Conservation (phyloP, 2,113 vertebrate genomes). For the Aplodontia rufa region DNA sequence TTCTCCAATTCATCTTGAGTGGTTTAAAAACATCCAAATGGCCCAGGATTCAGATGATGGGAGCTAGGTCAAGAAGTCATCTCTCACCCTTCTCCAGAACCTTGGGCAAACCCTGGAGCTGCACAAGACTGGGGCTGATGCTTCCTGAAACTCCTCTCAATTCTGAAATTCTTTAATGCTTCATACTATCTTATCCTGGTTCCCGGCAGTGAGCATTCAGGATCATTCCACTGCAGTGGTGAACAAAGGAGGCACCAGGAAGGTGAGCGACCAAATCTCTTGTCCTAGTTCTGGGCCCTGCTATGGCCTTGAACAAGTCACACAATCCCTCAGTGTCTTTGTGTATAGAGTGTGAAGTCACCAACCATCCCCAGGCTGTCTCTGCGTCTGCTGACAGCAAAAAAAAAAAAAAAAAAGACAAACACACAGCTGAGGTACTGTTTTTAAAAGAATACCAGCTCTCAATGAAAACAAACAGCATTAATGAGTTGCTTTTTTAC, state of each 20-base stretch:
- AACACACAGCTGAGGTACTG: background rate
- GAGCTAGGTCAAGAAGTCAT: background rate
- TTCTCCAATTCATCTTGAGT: background rate
- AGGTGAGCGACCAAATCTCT: background rate
- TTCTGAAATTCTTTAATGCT: background rate
- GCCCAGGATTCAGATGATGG: background rate
- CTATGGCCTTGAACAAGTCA: background rate
- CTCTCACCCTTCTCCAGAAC: background rate
- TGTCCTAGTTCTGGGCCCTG: background rate
- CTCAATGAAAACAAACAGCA: slow-evolving; percentile 63
- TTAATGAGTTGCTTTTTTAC: slow-evolving; percentile 3
- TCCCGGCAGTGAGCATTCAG: background rate
- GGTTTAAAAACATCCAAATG: background rate
- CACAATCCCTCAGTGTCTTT: background rate
- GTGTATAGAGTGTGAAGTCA: background rate
- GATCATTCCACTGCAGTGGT: background rate
- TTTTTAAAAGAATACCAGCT: slow-evolving; percentile 39
- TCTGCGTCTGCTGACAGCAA: background rate
- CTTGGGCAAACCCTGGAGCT: background rate
- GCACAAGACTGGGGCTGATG: background rate
- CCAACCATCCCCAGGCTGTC: background rate
- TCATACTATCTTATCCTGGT: background rate
- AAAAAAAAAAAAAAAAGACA: background rate
- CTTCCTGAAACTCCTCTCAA: background rate
- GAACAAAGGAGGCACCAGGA: background rate